Evolutionary conservation across 2,113 vertebrate species (phyloP).

Genomic region (Agelaius tricolor): DNA sequence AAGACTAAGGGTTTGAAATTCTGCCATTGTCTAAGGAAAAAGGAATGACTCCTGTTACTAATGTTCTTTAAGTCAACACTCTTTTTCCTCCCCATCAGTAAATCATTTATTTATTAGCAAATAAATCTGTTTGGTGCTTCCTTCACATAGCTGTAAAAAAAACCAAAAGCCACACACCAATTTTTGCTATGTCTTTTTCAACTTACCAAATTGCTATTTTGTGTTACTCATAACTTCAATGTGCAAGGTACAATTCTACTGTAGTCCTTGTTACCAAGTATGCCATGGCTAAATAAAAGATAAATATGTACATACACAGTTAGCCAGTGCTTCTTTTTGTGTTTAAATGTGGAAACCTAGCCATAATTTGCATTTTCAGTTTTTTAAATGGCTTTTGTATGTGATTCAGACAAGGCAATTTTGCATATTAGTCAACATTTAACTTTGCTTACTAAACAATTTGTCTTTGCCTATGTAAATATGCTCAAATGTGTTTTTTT

Average conservation of each 20-base stretch:
- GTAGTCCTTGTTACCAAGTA: not conserved
- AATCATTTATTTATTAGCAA: not conserved
- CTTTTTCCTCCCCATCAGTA: not conserved
- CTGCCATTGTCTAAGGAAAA: not conserved
- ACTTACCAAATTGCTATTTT: not conserved
- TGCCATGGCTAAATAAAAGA: not conserved
- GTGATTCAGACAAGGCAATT: not conserved
- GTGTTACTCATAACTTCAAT: not conserved
- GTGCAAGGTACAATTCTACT: not conserved
- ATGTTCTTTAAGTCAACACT: not conserved
- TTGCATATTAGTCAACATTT: not conserved
- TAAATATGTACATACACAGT: not conserved
- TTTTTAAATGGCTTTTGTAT: not conserved
- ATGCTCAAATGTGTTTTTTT: not conserved
- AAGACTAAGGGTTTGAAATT: not conserved
- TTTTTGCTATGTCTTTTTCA: not conserved
- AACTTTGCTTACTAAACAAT: not conserved
- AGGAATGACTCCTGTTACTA: not conserved
- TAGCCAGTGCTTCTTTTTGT: not conserved
- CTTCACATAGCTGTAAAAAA: not conserved
- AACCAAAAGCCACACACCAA: too few species aligned
- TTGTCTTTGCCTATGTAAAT: not conserved
- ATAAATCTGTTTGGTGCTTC: not conserved
- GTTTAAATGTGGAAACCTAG: not conserved
- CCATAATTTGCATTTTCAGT: not conserved